phyloP scores from a whole-genome alignment of 2,113 vertebrate genomes.

The Nyctibius bracteatus region DNA sequence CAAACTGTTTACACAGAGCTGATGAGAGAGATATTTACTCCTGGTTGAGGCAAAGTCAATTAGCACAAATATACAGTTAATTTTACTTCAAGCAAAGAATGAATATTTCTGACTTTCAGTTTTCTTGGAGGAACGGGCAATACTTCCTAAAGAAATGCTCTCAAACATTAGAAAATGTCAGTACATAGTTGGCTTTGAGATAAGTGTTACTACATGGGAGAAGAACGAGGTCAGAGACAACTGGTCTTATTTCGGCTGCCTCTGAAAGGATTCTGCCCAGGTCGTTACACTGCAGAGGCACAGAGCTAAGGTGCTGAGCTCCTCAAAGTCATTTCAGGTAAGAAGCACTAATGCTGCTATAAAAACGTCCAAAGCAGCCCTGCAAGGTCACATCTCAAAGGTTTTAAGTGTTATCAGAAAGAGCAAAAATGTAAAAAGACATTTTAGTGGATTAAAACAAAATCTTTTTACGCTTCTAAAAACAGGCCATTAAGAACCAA shows the following conservation, averaged over 20 bases:
- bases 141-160: not conserved
- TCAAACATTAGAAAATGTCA: not conserved
- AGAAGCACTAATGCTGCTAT: not conserved
- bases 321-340: not conserved
- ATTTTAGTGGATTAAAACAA: constrained; percentile 26
- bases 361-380: not conserved
- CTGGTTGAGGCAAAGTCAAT: constrained; percentile 31
- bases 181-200: not conserved
- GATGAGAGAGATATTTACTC: not conserved
- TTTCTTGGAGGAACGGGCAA: not conserved
- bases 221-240: not conserved
- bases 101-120: not conserved
- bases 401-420: not conserved
- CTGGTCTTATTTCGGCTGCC: not conserved
- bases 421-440: not conserved
- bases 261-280: not conserved
- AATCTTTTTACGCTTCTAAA: not conserved
- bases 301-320: not conserved
- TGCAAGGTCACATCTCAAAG: not conserved
- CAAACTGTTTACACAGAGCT: not conserved
- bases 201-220: not conserved
- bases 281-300: not conserved
- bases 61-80: not conserved
- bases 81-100: not conserved
- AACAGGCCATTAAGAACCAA: not conserved